Percentiles rank a stretch among this genome's conserved stretches.
These are phyloP conservation scores for Dione juno DNA, from an alignment of 2,888 invertebrate genomes.

Conservation along the genomic window DNA sequence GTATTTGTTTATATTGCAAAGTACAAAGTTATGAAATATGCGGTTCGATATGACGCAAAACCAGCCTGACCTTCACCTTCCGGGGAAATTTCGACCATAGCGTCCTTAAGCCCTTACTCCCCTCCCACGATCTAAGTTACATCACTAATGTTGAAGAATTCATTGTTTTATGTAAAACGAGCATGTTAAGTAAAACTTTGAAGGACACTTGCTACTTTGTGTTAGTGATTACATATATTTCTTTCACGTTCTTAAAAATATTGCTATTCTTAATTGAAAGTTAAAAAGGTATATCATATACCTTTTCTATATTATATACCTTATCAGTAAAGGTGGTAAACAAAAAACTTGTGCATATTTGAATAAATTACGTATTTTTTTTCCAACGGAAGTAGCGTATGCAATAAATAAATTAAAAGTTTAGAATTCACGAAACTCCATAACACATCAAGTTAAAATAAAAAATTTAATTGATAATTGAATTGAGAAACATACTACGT, in stretches of 20 bases:
- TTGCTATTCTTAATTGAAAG: neutral
- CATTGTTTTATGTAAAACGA: constrained; percentile 23
- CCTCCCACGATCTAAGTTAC: constrained; percentile 23
- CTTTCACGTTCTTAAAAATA: neutral
- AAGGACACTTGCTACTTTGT: neutral
- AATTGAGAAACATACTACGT: constrained; percentile 24
- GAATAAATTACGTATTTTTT: too few species aligned
- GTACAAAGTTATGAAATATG: constrained; percentile 44
- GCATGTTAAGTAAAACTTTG: neutral
- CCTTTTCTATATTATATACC: too few species aligned
- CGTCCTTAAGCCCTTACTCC: constrained; percentile 31
- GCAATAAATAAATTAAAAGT: neutral
- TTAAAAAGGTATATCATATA: neutral
- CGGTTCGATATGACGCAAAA: constrained; percentile 47
- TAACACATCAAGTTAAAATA: neutral
- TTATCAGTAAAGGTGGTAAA: too few species aligned
- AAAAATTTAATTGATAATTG: constrained; percentile 9
- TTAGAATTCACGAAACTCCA: neutral
- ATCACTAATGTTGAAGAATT: constrained; percentile 27
- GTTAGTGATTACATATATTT: neutral
- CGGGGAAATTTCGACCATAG: constrained; percentile 42
- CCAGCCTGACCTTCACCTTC: constrained; percentile 44
- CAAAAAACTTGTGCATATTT: too few species aligned
- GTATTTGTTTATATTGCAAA: constrained; percentile 39
- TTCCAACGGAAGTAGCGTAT: neutral